Conservation (phyloP, 2,797 vertebrate species). For the Rhinogobio ventralis region DNA sequence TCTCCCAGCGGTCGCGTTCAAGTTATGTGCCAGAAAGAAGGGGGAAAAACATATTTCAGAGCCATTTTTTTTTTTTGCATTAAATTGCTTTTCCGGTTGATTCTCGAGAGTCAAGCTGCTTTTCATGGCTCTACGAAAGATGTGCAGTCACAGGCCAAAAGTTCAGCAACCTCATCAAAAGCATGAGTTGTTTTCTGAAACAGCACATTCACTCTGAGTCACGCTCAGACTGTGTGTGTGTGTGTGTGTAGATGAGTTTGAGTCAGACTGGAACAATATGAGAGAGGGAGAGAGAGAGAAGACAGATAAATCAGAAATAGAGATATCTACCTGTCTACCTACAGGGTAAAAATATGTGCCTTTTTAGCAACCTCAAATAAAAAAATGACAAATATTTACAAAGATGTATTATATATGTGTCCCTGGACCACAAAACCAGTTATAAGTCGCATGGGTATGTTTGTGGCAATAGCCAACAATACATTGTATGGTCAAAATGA, state of each 20-base stretch:
- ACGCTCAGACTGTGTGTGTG: slow-evolving; percentile 42
- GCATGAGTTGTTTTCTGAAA: slow-evolving; percentile 53
- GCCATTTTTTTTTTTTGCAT: slow-evolving; percentile 43
- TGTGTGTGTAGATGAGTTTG: slow-evolving; percentile 29
- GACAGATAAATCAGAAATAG: background rate
- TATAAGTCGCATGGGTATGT: too few species aligned
- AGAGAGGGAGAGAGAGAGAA: background rate
- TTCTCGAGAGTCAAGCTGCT: slow-evolving; percentile 49
- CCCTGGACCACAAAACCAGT: too few species aligned
- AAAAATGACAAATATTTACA: too few species aligned
- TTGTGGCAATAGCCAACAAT: too few species aligned
- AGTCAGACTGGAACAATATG: slow-evolving; percentile 22
- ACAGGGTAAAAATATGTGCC: background rate
- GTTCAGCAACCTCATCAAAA: slow-evolving; percentile 58
- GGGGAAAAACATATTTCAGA: slow-evolving; percentile 47
- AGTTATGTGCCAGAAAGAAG: slow-evolving; percentile 33
- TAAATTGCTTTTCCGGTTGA: slow-evolving; percentile 59
- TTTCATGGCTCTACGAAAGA: slow-evolving; percentile 53
- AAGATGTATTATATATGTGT: too few species aligned
- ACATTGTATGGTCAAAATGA: too few species aligned
- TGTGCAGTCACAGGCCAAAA: slow-evolving; percentile 57
- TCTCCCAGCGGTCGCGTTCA: slow-evolving; percentile 34
- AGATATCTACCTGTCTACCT: background rate
- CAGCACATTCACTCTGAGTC: slow-evolving; percentile 46
- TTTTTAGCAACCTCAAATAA: background rate